These are phyloP conservation scores for Rhynchomys soricoides DNA, from an alignment of 2,113 vertebrate genomes.

Conservation along the genomic window DNA sequence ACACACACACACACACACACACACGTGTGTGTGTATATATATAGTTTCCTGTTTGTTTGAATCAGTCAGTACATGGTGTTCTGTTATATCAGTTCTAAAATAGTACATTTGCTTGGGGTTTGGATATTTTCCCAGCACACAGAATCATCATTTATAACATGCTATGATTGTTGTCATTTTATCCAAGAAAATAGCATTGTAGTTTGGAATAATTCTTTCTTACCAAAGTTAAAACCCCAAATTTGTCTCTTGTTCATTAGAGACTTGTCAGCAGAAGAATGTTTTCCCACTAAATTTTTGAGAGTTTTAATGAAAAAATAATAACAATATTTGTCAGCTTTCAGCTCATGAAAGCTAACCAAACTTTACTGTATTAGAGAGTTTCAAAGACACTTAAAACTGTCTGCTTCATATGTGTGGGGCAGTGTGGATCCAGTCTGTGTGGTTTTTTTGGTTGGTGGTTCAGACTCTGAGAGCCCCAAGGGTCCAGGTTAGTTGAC, in stretches of 20 bases:
- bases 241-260: neutral
- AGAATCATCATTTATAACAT: neutral
- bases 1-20: neutral
- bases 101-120: neutral
- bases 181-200: constrained; percentile 16
- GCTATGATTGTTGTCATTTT: neutral
- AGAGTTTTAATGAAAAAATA: neutral
- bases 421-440: too few relatives aligned
- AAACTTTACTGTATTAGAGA: neutral
- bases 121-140: neutral
- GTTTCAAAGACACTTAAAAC: neutral
- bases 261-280: neutral
- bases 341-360: neutral
- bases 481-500: too few relatives aligned
- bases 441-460: too few relatives aligned
- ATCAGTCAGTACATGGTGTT: neutral
- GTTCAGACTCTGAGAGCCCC: too few relatives aligned
- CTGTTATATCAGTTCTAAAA: neutral
- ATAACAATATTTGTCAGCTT: neutral
- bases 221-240: neutral
- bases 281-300: neutral
- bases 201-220: neutral
- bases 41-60: neutral
- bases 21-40: too few relatives aligned
- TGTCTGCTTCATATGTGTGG: too few relatives aligned